Base-by-base conservation (phyloP, 2,888 invertebrate species). In the Lamellibrachia columna region DNA sequence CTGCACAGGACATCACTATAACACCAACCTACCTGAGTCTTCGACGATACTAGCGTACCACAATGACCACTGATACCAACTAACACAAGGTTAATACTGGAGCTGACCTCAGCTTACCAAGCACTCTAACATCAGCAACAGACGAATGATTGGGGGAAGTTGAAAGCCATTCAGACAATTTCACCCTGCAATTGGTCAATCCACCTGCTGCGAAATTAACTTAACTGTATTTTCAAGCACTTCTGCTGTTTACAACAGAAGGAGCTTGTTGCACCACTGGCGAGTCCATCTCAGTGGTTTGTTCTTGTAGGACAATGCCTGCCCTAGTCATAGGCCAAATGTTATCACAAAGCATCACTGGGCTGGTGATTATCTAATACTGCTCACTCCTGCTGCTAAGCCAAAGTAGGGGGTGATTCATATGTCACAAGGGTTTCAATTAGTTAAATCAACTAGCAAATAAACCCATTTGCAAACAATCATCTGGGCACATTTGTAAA, bases 91-190 rank as follows among this genome's bases (percentile, higher is more conserved):
- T 75, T 75, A 75, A 75, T 75, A 75, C 22, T 15, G 22, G n/a
- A 75, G 15, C 75, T 75, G 75, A 75, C 75, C 75, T 75, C 75
- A 75, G 75, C 75, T 75, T 75, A 75, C 75, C 15, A 75, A 75
- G 75, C 75, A 75, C 15, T 75, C 75, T 15, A 75, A 75, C 75
- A 75, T 75, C 75, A 75, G 75, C 75, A 75, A 75, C 75, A 75
- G n/a, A 75, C 15, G 22, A 6, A 75, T 22, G 75, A 75, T 6
- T 3, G 22, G 6, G 40, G 75, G 22, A 15, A 75, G 75, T 4
- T 6, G 75, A 75, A 75, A 75, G 75, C 22, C 55, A 55, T 55
- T 55, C 55, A 55, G 55, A 55, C 55, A 75, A 75, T 75, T 75
- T 75, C 75, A 22, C 75, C 22, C 75, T 15, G 22, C 75, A 22